phyloP scores from a whole-genome alignment of 2,888 invertebrate genomes.

The Drosophila subquinaria region DNA sequence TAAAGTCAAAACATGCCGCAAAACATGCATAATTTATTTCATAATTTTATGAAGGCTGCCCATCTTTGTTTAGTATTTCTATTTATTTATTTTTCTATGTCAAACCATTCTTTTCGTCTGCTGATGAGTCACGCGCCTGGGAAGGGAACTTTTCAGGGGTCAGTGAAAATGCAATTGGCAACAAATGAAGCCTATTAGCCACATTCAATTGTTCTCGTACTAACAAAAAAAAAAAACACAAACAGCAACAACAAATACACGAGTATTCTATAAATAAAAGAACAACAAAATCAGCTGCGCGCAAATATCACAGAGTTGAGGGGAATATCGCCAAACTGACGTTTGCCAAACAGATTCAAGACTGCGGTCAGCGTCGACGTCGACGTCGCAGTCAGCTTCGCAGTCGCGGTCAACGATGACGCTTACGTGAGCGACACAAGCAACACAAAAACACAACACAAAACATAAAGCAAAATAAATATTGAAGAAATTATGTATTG shows the following conservation, averaged over 20 bases:
- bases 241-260: conserved; percentile 20
- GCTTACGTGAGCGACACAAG: conserved; percentile 39
- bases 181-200: conserved; percentile 54
- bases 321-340: conserved; percentile 42
- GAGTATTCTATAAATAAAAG: conserved; percentile 63
- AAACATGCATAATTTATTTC: conserved; percentile 42
- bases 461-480: conserved; percentile 67
- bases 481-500: conserved; percentile 77
- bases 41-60: conserved; percentile 44
- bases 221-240: conserved; percentile 24
- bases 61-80: background rate
- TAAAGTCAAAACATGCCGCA: conserved; percentile 48
- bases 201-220: conserved; percentile 33
- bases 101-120: conserved; percentile 17
- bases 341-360: conserved; percentile 70
- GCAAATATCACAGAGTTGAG: conserved; percentile 58
- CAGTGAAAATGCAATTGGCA: conserved; percentile 39
- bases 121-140: conserved; percentile 45
- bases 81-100: conserved; percentile 1
- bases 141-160: conserved; percentile 23
- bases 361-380: conserved; percentile 51
- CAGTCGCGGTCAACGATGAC: conserved; percentile 26
- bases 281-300: conserved; percentile 81
- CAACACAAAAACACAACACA: conserved; percentile 63
- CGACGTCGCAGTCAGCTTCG: background rate